phyloP scores from a whole-genome alignment of 2,888 invertebrate species.

The Apamea crenata region DNA sequence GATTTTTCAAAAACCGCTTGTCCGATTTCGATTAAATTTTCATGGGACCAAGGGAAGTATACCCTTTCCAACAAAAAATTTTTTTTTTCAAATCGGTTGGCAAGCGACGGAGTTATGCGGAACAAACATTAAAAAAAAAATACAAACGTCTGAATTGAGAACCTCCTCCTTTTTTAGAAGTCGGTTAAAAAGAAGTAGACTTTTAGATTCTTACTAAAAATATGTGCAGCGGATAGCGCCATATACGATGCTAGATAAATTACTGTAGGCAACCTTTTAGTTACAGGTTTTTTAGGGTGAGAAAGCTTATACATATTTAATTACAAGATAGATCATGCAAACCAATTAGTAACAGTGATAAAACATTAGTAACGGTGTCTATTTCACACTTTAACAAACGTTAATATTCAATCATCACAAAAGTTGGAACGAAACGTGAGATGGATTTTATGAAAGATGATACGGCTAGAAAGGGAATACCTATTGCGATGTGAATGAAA shows the following conservation, averaged over 20 bases:
- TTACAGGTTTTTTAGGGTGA: not conserved
- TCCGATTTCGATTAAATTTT: too few relatives aligned
- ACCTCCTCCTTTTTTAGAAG: too few relatives aligned
- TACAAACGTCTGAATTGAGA: too few relatives aligned
- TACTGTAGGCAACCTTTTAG: not conserved
- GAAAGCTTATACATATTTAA: not conserved
- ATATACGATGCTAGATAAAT: not conserved
- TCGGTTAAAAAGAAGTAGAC: too few relatives aligned
- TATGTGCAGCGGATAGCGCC: not conserved
- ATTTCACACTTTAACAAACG: not conserved
- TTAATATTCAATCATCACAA: not conserved
- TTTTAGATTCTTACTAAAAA: not conserved
- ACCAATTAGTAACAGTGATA: not conserved
- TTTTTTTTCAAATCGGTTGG: too few relatives aligned
- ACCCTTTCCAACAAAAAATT: too few relatives aligned
- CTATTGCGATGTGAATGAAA: not conserved
- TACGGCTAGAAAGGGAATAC: not conserved
- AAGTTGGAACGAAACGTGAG: not conserved
- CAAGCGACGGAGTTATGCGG: too few relatives aligned
- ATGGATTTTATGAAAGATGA: not conserved
- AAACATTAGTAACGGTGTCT: not conserved
- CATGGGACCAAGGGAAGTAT: too few relatives aligned
- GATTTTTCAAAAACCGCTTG: too few relatives aligned
- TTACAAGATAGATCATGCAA: not conserved
- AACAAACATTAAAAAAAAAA: too few relatives aligned